Evolutionary conservation across 2,888 invertebrate genomes (phyloP), one percentile per base, ranked within the genome.

Genomic region (Blera fallax): DNA sequence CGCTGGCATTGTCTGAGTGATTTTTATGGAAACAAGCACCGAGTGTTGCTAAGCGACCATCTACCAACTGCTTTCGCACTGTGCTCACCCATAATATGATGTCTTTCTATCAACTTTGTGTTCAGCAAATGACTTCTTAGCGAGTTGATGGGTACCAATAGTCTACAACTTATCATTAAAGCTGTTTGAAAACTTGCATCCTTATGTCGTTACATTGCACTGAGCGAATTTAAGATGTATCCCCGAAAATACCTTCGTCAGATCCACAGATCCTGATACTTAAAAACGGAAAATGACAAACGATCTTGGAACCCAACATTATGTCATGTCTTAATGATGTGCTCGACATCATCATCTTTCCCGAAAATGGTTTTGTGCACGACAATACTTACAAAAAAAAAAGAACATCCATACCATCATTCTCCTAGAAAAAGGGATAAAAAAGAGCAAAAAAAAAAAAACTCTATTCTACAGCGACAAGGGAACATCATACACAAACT

Each of bases 271-370:
- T 29, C 56, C 45, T 27, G n/a, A 21, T 7, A 43, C 45, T 14
- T 27, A 18, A 40, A 7, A 34, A 14, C 52, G n/a, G 52, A 52
- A 58, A 62, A 64, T 62, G 73, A 54, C 18, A 52, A 73, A 73
- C 40, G 62, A 62, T 43, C 40, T 29, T 40, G 37, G 14, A 32
- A 45, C 32, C 45, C 43, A 43, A 27, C 48, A 24, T 54, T 64
- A n/a, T n/a, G 62, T 54, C 21, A 64, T 64, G 43, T 62, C 32
- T 43, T 73, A 73, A 73, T 54, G 73, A 74, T 64, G 56, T 52
- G 32, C 54, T 34, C 40, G 54, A 62, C 73, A 40, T 62, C 2
- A 64, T 10, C 50, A 32, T 52, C 50, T 32, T 21, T n/a, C 52
- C 11, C 32, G 7, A 40, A 60, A 72, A 72, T 52, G 62, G 4